A percentile compares a stretch with the other conserved stretches of the same genome.
These are phyloP conservation scores for Vimba vimba DNA, from an alignment of 2,113 vertebrate species.

Conservation along the genomic window DNA sequence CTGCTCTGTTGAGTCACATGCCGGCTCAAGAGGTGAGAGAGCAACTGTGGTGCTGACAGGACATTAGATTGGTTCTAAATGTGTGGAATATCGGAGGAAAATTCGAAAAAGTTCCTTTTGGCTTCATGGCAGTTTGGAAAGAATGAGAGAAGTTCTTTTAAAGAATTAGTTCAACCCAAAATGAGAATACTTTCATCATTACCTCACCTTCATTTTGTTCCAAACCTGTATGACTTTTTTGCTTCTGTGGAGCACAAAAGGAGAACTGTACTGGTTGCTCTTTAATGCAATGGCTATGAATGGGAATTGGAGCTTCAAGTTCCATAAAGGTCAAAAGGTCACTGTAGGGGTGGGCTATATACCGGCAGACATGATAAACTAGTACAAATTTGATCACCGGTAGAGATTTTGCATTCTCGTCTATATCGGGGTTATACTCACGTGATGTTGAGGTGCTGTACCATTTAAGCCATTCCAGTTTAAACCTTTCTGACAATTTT, in stretches of 20 bases:
- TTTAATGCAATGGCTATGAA: background rate
- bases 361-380: background rate
- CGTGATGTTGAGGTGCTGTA: no score
- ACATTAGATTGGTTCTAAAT: background rate
- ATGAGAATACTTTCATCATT: background rate
- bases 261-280: background rate
- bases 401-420: background rate
- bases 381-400: background rate
- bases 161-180: background rate
- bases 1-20: conserved; percentile 85
- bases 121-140: background rate
- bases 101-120: background rate
- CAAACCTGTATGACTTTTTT: conserved; percentile 8
- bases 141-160: background rate
- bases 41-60: background rate
- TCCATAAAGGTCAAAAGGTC: conserved; percentile 3
- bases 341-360: background rate
- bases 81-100: background rate
- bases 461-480: background rate
- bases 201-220: conserved; percentile 6
- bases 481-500: no score
- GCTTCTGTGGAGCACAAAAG: conserved; percentile 1
- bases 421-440: no score
- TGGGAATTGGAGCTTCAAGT: background rate
- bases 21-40: conserved; percentile 84